A percentile compares a stretch with the other conserved stretches of the same genome.
These are phyloP conservation scores for Zelleria hepariella DNA, from an alignment of 2,888 invertebrate species.

Conservation along the genomic window DNA sequence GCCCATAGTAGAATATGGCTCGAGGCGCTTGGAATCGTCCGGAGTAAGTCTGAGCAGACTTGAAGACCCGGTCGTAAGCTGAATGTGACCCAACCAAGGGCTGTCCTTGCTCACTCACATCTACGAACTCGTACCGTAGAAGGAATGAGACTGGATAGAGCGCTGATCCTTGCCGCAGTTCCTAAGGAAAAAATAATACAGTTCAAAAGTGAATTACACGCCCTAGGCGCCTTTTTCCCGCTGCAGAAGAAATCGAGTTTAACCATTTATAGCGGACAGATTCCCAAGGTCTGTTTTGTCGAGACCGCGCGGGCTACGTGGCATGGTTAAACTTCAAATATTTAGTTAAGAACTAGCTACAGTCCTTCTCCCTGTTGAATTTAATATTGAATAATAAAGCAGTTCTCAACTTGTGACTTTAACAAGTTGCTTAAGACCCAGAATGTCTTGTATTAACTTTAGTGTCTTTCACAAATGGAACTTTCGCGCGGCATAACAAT, in stretches of 20 bases:
- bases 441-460: constrained; percentile 50
- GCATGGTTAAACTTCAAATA: constrained; percentile 60
- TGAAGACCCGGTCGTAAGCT: constrained; percentile 76
- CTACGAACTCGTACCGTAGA: constrained; percentile 87
- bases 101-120: constrained; percentile 77
- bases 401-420: constrained; percentile 60
- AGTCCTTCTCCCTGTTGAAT: constrained; percentile 57
- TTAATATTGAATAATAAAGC: constrained; percentile 70
- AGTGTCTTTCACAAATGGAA: constrained; percentile 16
- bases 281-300: constrained; percentile 28
- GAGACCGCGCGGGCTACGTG: constrained; percentile 24
- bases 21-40: constrained; percentile 82
- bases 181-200: constrained; percentile 35
- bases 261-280: constrained; percentile 14
- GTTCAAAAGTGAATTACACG: background rate
- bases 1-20: constrained; percentile 86
- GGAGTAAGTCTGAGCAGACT: constrained; percentile 65
- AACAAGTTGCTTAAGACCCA: constrained; percentile 55
- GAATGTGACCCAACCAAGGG: constrained; percentile 71
- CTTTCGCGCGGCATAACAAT: constrained; percentile 27
- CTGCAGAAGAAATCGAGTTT: background rate
- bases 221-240: background rate
- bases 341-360: constrained; percentile 62
- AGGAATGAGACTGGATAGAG: constrained; percentile 83
- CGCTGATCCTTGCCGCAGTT: constrained; percentile 83